Evolutionary conservation across 1,140 invertebrate genomes (phyloP).

Genomic region (Plodia interpunctella): DNA sequence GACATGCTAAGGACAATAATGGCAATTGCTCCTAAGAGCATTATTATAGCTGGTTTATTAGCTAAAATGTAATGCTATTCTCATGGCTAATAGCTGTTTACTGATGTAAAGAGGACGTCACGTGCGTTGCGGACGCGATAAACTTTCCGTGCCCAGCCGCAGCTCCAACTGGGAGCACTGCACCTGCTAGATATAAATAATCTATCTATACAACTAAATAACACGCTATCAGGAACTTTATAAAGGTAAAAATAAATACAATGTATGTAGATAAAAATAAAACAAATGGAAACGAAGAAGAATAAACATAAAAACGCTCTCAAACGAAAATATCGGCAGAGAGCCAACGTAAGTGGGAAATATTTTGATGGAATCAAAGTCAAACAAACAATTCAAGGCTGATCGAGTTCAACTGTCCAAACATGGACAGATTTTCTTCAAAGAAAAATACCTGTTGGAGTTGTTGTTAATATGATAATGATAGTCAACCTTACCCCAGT

Average conservation of each 20-base stretch:
- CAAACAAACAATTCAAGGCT: constrained; percentile 23
- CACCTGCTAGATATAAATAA: constrained; percentile 4
- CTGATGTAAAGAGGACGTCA: neutral
- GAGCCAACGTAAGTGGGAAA: constrained; percentile 32
- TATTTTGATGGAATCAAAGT: constrained; percentile 24
- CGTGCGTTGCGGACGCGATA: neutral
- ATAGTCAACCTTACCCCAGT: constrained; percentile 38
- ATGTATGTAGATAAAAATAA: neutral
- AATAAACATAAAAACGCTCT: neutral
- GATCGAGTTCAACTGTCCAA: constrained; percentile 20
- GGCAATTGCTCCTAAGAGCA: neutral
- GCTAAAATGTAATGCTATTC: constrained; percentile 2
- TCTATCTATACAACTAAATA: neutral
- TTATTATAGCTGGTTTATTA: neutral
- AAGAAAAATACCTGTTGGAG: constrained; percentile 12
- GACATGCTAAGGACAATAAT: neutral
- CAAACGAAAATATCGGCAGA: constrained; percentile 20
- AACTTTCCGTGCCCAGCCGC: neutral
- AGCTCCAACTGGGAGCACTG: neutral
- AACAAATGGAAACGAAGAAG: neutral
- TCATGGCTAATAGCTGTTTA: constrained; percentile 5
- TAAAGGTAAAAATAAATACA: neutral
- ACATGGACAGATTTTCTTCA: constrained; percentile 23
- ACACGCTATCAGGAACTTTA: neutral
- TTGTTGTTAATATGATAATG: constrained; percentile 29